Percentiles rank a stretch among this genome's conserved stretches.
These are phyloP conservation scores for Okapia johnstoni DNA, from an alignment of 2,113 vertebrate genomes.

Conservation along the genomic window DNA sequence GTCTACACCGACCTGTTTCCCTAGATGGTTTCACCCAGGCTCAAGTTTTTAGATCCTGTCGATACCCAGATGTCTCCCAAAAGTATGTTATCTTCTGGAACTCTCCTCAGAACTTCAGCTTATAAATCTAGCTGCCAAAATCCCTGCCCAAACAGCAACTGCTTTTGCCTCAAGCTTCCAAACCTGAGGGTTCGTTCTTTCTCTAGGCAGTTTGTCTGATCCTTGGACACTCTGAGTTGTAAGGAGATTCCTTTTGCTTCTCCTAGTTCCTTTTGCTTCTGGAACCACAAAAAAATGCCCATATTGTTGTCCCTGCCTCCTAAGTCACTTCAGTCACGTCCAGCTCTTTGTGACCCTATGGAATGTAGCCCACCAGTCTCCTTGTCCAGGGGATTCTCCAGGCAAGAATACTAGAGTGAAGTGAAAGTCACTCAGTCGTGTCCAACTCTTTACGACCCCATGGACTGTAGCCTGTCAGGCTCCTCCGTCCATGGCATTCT, in stretches of 20 bases:
- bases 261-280: background rate
- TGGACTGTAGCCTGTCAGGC: background rate
- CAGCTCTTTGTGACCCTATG: background rate
- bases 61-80: background rate
- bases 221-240: fast-evolving
- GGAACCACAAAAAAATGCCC: background rate
- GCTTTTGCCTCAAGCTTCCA: background rate
- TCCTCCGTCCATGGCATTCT: background rate
- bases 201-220: background rate
- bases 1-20: background rate
- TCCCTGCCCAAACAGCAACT: background rate
- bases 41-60: background rate
- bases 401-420: background rate
- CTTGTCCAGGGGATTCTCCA: background rate
- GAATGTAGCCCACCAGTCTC: background rate
- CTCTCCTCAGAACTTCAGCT: background rate
- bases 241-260: background rate
- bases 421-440: background rate
- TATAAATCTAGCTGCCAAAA: background rate
- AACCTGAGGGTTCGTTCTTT: background rate
- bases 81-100: background rate
- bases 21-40: background rate
- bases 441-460: background rate
- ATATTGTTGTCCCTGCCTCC: fast-evolving
- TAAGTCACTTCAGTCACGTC: background rate